Conservation (phyloP, 2,888 invertebrate species). For the Diachrysia chrysitis region DNA sequence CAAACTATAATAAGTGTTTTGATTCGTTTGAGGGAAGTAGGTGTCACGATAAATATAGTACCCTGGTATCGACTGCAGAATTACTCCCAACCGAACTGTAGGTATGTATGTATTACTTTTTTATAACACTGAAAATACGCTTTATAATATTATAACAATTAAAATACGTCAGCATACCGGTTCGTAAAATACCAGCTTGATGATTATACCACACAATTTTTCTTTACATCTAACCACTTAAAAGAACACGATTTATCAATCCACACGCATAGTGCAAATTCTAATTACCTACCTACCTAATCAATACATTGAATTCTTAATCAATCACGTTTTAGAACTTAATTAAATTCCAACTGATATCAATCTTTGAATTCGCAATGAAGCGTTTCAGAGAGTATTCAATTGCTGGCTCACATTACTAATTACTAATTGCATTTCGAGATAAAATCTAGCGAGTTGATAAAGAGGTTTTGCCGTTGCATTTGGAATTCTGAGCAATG, state of each 20-base stretch:
- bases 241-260: neutral
- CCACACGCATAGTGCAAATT: neutral
- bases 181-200: no score
- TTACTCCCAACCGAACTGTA: no score
- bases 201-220: neutral
- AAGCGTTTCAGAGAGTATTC: neutral
- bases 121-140: no score
- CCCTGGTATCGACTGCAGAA: no score
- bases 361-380: slow-evolving; percentile 1
- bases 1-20: no score
- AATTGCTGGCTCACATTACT: neutral
- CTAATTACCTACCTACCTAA: neutral
- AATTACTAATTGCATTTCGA: neutral
- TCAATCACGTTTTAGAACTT: neutral
- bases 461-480: neutral
- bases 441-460: neutral
- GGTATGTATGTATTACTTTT: no score
- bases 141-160: no score
- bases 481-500: neutral
- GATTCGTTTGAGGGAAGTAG: no score
- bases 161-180: no score
- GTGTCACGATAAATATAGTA: no score
- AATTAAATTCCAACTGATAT: slow-evolving; percentile 6
- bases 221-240: neutral
- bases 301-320: slow-evolving; percentile 2